Percentiles rank a stretch among this genome's conserved stretches.
Conservation (phyloP, 2,113 vertebrate species). For the Myrmophylax atrothorax region DNA sequence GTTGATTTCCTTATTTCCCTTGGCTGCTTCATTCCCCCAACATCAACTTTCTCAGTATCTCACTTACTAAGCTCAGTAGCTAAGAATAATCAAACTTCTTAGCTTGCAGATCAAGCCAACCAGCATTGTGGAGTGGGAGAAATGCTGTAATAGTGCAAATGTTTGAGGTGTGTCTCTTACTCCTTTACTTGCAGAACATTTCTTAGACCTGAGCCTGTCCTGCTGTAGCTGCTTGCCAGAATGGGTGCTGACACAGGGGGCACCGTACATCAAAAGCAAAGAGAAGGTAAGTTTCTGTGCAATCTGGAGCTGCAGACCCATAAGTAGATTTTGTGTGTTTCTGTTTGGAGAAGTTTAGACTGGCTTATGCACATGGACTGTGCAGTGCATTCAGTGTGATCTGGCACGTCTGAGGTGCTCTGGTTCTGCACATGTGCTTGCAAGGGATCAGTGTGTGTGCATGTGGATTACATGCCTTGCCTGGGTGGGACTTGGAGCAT, state of each 20-base stretch:
- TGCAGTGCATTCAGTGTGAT: fast-evolving
- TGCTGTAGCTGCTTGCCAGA: background rate
- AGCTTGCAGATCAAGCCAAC: background rate
- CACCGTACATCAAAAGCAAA: background rate
- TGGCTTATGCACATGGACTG: fast-evolving
- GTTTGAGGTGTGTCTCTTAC: background rate
- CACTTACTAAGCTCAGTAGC: background rate
- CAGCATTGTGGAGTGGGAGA: background rate
- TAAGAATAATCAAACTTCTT: background rate
- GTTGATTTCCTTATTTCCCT: background rate
- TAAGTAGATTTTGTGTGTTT: background rate
- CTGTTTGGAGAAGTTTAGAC: background rate
- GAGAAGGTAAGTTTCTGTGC: background rate
- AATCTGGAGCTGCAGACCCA: fast-evolving
- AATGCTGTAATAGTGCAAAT: background rate
- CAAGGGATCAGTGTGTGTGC: fast-evolving
- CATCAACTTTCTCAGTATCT: background rate
- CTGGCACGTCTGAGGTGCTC: background rate
- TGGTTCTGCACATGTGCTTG: fast-evolving
- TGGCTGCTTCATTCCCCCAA: background rate
- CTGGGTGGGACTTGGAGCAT: background rate
- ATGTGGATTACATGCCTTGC: fast-evolving
- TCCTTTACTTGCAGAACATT: background rate
- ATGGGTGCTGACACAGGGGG: background rate
- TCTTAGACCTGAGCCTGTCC: background rate